Evolutionary conservation across 2,113 vertebrate species (phyloP), one percentile per base, ranked within the genome.

Genomic region (Rhinopomastus cyanomelas): DNA sequence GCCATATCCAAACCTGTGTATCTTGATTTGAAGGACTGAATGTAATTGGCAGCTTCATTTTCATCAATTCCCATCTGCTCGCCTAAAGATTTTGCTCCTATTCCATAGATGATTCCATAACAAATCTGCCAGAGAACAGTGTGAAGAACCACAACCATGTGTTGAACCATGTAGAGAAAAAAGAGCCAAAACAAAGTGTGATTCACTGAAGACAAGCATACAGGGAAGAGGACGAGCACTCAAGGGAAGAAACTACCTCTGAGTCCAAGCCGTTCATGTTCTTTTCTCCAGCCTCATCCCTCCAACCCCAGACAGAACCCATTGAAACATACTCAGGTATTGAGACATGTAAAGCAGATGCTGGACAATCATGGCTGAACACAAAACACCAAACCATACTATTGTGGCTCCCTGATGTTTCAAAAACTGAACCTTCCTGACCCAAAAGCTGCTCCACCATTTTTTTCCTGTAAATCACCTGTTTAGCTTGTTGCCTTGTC

Each of bases 91-190:
- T 99, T 99, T 64, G 99, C 98, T 96, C 99, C 99, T 97, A 99
- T 99, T 81, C 99, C 99, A 52, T 99, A 99, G 92, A 99, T 98
- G 76, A 99, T 99, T 87, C 99, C 99, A 82, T 99, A 99, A 96
- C 99, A 99, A 95, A 99, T 99, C 99, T 99, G 91, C 57, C 94
- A 93, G 87, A 84, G 94, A 48, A 79, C 34, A 94, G 64, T 10
- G 42, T 61, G 69, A 72, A 92, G 36, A 88, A 82, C 14, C 14
- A 0, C 42, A 74, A 13, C 12, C 25, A 8, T 52, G 56, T 23
- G 56, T 84, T 39, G 26, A 87, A 78, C 16, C 82, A 93, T 16
- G 18, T 17, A 80, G 42, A 88, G 64, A 95, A 77, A 92, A 60
- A 71, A 88, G 65, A 93, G 46, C 36, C 64, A 88, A 76, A 91